Base-by-base conservation (phyloP, 2,113 vertebrate genomes). In the Ancistrus triradiatus region DNA sequence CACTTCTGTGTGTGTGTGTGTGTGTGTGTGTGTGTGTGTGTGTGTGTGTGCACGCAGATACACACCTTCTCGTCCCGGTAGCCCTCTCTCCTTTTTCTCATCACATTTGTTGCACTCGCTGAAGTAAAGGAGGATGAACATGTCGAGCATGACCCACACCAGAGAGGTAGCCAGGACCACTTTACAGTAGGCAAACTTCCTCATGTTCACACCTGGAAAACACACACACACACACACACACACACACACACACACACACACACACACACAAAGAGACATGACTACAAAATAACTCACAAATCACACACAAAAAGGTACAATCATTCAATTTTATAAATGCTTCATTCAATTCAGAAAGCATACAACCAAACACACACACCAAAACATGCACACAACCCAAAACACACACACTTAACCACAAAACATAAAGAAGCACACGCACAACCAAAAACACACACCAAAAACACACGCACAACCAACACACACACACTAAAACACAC, bases 61-160 rank as follows among this genome's bases (percentile, higher is more conserved):
- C 82, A 74, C 68, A 88, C 87, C 78, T 1, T 79, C 74, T 83
- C 84, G 84, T 58, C 85, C 87, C 0, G 88, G 95, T 76, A 98
- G 83, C 56, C 96, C 95, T 78, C 92, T 77, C 51, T 94, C 94
- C 80, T 95, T 97, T 74, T 92, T 96, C 70, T 98, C 90, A 25
- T 99, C 95, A 69, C 96, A 98, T 84, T 95, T 99, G 90, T 98
- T 99, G 87, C 96, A 99, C 83, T 99, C 96, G 68, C 95, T 98
- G 91, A 99, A 99, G 92, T 99, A 98, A 51, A 99, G 91, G 84
- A 99, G 88, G 56, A 99, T 88, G 80, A 99, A 98, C 92, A 98
- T 97, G 83, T 98, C 96, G 89, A 98, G 81, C 84, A 98, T 94
- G 79, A 99, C 95, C 96, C 95, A 98, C 85, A 99, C 90, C 88